These are phyloP conservation scores for Regulus satrapa DNA, from an alignment of 2,113 vertebrate species.

Conservation along the genomic window DNA sequence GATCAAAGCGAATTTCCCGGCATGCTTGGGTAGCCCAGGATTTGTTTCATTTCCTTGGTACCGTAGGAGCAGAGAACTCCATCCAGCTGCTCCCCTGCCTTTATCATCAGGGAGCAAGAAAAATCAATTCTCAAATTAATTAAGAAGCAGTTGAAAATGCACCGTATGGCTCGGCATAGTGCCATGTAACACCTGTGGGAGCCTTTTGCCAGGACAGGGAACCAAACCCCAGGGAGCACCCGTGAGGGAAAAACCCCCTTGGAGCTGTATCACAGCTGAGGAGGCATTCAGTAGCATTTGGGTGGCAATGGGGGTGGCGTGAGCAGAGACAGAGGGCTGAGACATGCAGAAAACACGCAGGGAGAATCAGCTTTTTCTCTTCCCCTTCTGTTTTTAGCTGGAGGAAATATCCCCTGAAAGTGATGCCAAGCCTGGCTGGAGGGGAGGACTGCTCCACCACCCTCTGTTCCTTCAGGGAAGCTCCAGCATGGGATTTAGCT, in stretches of 20 bases:
- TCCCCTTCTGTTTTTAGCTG: conserved; percentile 38
- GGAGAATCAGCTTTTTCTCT: conserved; percentile 40
- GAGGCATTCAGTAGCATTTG: neutral
- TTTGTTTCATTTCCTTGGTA: conserved; percentile 27
- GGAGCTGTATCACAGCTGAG: rapidly evolving
- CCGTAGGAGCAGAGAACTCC: neutral
- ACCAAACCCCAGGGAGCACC: neutral
- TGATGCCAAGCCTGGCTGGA: neutral
- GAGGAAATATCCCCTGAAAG: conserved; percentile 5
- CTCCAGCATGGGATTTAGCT: neutral
- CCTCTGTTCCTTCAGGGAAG: neutral
- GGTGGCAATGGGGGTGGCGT: rapidly evolving
- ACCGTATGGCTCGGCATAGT: rapidly evolving
- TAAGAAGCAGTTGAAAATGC: neutral
- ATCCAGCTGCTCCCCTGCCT: conserved; percentile 5
- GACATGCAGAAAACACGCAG: neutral
- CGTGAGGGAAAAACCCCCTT: neutral
- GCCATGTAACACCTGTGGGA: rapidly evolving
- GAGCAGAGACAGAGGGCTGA: neutral
- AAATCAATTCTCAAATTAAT: conserved; percentile 14
- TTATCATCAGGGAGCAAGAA: neutral
- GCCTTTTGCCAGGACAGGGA: neutral
- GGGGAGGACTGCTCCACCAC: neutral
- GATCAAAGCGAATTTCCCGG: neutral
- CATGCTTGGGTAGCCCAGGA: neutral